Base-by-base conservation (phyloP, 1,140 invertebrate species). In the Tyrophagus putrescentiae region DNA sequence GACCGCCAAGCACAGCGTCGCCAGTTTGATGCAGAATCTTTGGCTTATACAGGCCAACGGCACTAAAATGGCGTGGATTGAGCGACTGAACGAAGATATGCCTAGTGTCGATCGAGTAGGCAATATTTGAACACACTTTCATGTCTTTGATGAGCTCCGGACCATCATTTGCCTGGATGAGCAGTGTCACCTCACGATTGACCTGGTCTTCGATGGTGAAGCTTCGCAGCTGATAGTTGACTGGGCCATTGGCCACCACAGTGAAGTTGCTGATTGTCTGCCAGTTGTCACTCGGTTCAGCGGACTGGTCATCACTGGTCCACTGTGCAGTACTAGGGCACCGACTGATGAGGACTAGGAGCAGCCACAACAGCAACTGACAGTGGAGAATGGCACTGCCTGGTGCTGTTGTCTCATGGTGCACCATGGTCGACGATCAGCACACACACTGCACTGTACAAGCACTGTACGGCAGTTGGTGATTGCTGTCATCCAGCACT, bases 201-300 rank as follows among this genome's bases (percentile, higher is more conserved):
- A 29, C 7, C 7, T 7, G 13, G 18, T 48, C 7, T 13, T 48
- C 45, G 7, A 48, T 21, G 7, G 45, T 48, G 18, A 48, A 48
- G 7, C 7, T 48, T 6, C 6, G 23, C 7, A 48, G 9, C 31
- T 48, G 45, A 48, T 48, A 48, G 45, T 48, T 48, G 45, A 48
- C 45, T 7, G 31, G 18, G 31, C 36, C 36, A 39, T 29, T 48
- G 31, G 23, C 31, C 21, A 6, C 31, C 18, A 48, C 45, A 18
- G 45, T 48, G 21, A 48, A 18, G 18, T 48, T 48, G 7, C 21
- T 48, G 45, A 48, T 48, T 7, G 45, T 48, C 31, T 48, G 45
- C 45, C 45, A 48, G 18, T 48, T 13, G 36, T 13, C 36, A 39
- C 21, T 39, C 13, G 13, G 36, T 39, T 39, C 13, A 39, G 13